Percentiles rank a stretch among this genome's conserved stretches.
Evolutionary conservation across 2,797 vertebrate species (phyloP).

Genomic region (Rhadinocentrus ornatus): DNA sequence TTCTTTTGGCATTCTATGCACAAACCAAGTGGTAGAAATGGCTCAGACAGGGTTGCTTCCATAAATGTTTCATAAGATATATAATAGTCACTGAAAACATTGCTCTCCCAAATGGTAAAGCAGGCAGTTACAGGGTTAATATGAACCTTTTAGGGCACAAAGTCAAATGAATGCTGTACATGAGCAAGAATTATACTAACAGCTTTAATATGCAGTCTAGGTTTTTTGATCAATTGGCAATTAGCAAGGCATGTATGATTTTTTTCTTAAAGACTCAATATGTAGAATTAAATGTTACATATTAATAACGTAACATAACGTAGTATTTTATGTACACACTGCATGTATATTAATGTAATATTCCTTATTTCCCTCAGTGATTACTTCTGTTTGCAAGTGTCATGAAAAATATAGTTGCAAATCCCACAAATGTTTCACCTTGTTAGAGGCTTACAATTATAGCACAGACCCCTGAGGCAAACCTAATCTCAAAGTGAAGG

Average conservation of each 20-base stretch:
- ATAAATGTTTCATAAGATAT: too few species aligned
- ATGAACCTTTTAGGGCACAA: neutral
- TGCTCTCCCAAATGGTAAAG: too few species aligned
- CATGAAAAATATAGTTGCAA: slow-evolving; percentile 69
- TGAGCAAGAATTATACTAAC: neutral
- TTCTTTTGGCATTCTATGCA: too few species aligned
- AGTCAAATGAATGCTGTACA: neutral
- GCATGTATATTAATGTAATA: slow-evolving; percentile 2
- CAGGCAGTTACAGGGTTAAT: slow-evolving; percentile 1
- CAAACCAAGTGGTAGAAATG: too few species aligned
- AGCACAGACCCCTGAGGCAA: slow-evolving; percentile 76
- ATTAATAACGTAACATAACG: slow-evolving; percentile 5
- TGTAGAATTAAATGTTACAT: slow-evolving; percentile 19
- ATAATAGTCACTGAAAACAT: too few species aligned
- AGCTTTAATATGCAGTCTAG: neutral
- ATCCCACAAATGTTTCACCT: slow-evolving; percentile 80
- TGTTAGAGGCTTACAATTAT: slow-evolving; percentile 80
- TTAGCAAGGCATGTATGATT: neutral
- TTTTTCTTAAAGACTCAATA: neutral
- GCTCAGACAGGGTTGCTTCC: too few species aligned
- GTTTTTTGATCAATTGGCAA: slow-evolving; percentile 8
- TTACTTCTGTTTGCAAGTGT: slow-evolving; percentile 40
- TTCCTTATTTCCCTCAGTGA: slow-evolving; percentile 24
- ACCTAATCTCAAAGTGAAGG: slow-evolving; percentile 83
- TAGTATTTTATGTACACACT: neutral